Evolutionary conservation across 92 coral and sea anemone genomes (phyloP).

Genomic region (Porites evermanni): DNA sequence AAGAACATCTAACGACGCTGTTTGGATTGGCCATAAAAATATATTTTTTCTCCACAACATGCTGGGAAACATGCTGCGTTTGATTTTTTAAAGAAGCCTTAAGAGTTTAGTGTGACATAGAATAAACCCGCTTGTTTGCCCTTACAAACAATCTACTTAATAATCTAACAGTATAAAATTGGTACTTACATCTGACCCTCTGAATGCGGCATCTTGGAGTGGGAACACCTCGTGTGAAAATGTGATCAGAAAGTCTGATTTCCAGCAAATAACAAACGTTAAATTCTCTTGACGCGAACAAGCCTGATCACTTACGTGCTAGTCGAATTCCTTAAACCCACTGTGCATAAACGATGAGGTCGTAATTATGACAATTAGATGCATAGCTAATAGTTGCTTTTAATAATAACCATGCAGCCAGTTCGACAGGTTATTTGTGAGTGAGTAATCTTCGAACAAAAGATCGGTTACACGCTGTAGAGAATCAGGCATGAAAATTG

Average conservation of each 20-base stretch:
- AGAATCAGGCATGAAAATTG: background rate
- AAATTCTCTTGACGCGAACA: conserved; percentile 19
- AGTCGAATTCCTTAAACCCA: conserved; percentile 27
- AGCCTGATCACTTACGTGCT: background rate
- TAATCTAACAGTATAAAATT: conserved; percentile 1
- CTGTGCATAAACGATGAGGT: conserved; percentile 38
- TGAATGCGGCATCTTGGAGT: background rate
- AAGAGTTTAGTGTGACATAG: background rate
- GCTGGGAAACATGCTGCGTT: conserved; percentile 28
- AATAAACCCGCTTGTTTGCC: background rate
- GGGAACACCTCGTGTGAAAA: background rate
- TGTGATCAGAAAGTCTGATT: background rate
- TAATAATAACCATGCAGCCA: background rate
- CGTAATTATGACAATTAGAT: conserved; percentile 12
- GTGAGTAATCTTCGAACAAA: background rate
- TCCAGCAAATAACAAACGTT: background rate
- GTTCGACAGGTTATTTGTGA: background rate
- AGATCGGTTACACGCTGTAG: background rate
- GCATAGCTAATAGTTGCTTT: background rate
- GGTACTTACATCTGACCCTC: conserved; percentile 21
- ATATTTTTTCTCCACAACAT: background rate
- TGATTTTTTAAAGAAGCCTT: background rate
- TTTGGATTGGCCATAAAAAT: background rate
- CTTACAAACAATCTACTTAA: background rate
- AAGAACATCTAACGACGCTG: background rate